Conservation (phyloP, 2,888 invertebrate genomes). For the Heteromyza rotundicornis region DNA sequence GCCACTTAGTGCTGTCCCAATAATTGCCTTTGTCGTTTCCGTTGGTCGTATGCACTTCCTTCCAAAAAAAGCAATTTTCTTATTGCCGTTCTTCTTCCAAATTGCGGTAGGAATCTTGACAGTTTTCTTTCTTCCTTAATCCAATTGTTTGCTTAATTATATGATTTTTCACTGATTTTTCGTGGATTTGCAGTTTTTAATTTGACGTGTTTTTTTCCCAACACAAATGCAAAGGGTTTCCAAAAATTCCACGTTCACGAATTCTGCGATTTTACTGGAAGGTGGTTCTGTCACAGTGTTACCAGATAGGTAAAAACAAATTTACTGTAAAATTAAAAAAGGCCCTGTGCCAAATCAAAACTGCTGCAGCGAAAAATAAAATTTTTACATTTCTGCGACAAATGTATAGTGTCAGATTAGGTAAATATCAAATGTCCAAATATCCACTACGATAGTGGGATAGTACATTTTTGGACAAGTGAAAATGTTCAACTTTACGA, state of each 20-base stretch:
- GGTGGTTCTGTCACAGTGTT: not conserved
- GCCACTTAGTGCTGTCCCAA: no score
- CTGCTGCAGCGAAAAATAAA: no score
- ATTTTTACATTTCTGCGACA: no score
- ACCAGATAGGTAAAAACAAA: no score
- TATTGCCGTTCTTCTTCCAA: constrained; percentile 11
- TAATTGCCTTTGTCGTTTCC: not conserved
- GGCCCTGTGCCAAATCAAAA: no score
- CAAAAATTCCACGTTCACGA: constrained; percentile 39
- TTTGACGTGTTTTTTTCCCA: constrained; percentile 38
- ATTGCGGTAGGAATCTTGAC: not conserved
- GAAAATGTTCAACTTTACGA: no score
- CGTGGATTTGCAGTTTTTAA: constrained; percentile 3
- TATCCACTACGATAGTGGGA: no score
- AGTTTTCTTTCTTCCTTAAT: constrained; percentile 13
- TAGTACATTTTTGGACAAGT: no score
- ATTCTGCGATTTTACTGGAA: no score
- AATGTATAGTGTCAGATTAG: no score
- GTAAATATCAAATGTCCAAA: no score
- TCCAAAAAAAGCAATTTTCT: not conserved
- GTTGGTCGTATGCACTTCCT: not conserved
- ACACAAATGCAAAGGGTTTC: constrained; percentile 16
- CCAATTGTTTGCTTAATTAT: constrained; percentile 13
- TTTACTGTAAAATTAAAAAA: no score
- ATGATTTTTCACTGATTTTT: constrained; percentile 11